These are phyloP conservation scores for Pedicia rivosa DNA, from an alignment of 2,888 invertebrate species.

Conservation along the genomic window DNA sequence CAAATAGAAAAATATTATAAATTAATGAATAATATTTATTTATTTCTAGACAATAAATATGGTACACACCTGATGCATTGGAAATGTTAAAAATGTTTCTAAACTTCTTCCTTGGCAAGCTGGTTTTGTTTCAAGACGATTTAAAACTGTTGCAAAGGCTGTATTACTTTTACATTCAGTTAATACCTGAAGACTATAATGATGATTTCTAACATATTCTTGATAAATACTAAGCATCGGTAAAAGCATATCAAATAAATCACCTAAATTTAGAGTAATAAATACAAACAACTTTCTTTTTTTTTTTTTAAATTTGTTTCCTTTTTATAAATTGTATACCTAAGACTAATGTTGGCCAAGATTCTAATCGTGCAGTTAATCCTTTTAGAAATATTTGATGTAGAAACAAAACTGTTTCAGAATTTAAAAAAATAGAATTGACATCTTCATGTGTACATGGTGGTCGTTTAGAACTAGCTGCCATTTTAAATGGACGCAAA, in stretches of 20 bases:
- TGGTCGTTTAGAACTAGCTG: slow-evolving; percentile 83
- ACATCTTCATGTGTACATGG: slow-evolving; percentile 88
- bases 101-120: slow-evolving; percentile 70
- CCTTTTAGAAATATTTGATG: slow-evolving; percentile 92
- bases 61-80: slow-evolving; percentile 71
- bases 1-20: not conserved
- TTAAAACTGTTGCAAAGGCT: slow-evolving; percentile 60
- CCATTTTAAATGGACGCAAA: slow-evolving; percentile 82
- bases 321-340: slow-evolving; percentile 53
- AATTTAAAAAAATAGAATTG: slow-evolving; percentile 85
- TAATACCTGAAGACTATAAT: slow-evolving; percentile 80
- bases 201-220: slow-evolving; percentile 87
- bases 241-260: slow-evolving; percentile 85
- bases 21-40: not conserved
- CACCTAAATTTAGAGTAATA: slow-evolving; percentile 39
- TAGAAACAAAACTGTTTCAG: slow-evolving; percentile 79
- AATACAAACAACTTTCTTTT: not conserved
- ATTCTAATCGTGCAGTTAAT: slow-evolving; percentile 77
- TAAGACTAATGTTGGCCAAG: slow-evolving; percentile 84
- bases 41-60: not conserved
- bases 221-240: slow-evolving; percentile 92
- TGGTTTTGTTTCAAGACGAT: slow-evolving; percentile 69
- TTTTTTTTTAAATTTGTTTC: not conserved
- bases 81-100: slow-evolving; percentile 81
- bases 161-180: slow-evolving; percentile 82